A percentile compares a stretch with the other conserved stretches of the same genome.
phyloP scores from a whole-genome alignment of 2,888 invertebrate genomes.

The Nephrotoma guestfalica region DNA sequence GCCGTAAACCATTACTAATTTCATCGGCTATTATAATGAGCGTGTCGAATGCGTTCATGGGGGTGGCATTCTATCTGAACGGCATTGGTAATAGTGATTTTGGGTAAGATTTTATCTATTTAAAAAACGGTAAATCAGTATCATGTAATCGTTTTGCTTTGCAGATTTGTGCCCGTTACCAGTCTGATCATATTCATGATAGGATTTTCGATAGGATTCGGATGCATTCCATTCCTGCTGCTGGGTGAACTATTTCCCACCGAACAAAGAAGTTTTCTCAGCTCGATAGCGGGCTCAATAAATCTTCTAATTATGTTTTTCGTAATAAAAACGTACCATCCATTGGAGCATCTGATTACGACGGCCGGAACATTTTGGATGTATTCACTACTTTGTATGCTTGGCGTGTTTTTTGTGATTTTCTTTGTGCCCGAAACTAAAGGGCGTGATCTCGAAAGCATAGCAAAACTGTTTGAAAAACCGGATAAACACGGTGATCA shows the following conservation, averaged over 20 bases:
- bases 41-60: constrained; percentile 38
- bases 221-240: constrained; percentile 45
- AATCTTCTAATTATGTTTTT: constrained; percentile 40
- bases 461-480: constrained; percentile 30
- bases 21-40: constrained; percentile 41
- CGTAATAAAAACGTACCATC: constrained; percentile 41
- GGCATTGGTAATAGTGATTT: constrained; percentile 30
- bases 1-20: constrained; percentile 43
- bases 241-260: constrained; percentile 46
- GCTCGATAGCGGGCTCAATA: constrained; percentile 40
- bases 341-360: constrained; percentile 35
- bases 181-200: constrained; percentile 43
- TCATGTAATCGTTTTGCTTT: neutral
- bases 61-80: constrained; percentile 38
- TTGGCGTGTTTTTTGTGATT: constrained; percentile 38
- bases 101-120: constrained; percentile 25
- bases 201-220: constrained; percentile 46
- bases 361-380: constrained; percentile 42
- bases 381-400: constrained; percentile 36
- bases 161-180: constrained; percentile 38
- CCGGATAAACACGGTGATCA: neutral
- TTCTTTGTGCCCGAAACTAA: constrained; percentile 50
- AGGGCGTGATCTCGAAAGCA: constrained; percentile 51
- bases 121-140: neutral
- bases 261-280: constrained; percentile 38